Base-by-base conservation (phyloP, 2,113 vertebrate genomes). In the Pangasianodon gigas region DNA sequence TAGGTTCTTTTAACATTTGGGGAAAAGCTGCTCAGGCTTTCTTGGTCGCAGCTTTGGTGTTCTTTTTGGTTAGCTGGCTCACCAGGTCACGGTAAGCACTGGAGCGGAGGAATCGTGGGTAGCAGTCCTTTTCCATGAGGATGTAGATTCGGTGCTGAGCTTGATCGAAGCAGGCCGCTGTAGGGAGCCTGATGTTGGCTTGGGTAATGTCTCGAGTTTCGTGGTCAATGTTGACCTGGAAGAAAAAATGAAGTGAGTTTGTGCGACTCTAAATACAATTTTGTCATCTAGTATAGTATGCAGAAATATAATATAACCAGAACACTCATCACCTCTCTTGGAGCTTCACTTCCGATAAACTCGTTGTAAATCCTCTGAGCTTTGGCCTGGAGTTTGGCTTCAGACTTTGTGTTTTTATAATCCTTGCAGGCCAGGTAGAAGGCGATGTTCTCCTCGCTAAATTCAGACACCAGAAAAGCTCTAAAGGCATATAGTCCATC, bases 361-460 rank as follows among this genome's bases (percentile, higher is more conserved):
- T 99, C 97, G 14, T 98, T 96, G 0, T 97, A 99, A 94, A 99
- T 98, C 92, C 94, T 96, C 89, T 96, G 96, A 88, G 98, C 98
- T 95, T 96, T 98, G 81, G 96, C 93, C 3, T 94, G 92, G 41
- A 98, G 95, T 90, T 98, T 98, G 89, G 95, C 90, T 65, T 94
- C 88, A 0, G 96, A 97, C 21, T 96, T 97, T 58, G 95, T 97
- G 93, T 92, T 97, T 93, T 96, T 98, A 94, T 97, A 99, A 74
- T 99, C 98, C 90, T 99, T 98, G 0, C 98, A 99, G 1, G 98
- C 98, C 90, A 98, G 94, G 96, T 99, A 99, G 95, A 99, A 99
- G 24, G 98, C 97, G 0, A 99, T 96, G 94, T 99, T 99, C 95
- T 99, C 98, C 93, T 99, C 97, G 0, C 98, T 99, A 93, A 98